Base-by-base conservation (phyloP, 2,888 invertebrate genomes). In the Orchesellides sinensis region DNA sequence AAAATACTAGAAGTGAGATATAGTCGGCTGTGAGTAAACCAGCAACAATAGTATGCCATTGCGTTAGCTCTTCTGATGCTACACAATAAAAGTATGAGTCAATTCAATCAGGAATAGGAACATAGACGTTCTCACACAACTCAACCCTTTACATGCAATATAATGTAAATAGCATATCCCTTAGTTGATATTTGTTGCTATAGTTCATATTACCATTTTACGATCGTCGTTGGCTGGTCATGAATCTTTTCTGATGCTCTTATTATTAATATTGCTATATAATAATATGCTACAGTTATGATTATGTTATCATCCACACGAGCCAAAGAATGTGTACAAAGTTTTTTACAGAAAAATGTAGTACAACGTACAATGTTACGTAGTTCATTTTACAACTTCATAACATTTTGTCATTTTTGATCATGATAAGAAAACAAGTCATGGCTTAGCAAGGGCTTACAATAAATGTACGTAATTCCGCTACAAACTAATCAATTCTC, bases 101-200 rank as follows among this genome's bases (percentile, higher is more conserved):
- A 77, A 83, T 63, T 83, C 45, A 77, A 83, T 83, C 77, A 83
- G 84, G 83, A 84, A 84, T 83, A 84, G 83, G 83, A 84, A 84
- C 83, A 84, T 75, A 59, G 59, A 73, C 65, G 66, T 83, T 84
- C 84, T 75, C 84, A 84, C 75, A 83, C 72, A 86, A 81, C 84
- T 78, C 84, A 79, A 84, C 84, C 78, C 83, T 79, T 84, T 78
- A 86, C 40, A n/a, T n/a, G n/a, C n/a, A n/a, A n/a, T n/a, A n/a
- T n/a, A n/a, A n/a, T n/a, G n/a, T n/a, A n/a, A n/a, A n/a, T n/a
- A n/a, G n/a, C n/a, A n/a, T n/a, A n/a, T n/a, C n/a, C n/a, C n/a
- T n/a, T n/a, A n/a, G n/a, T n/a, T n/a, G n/a, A n/a, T n/a, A n/a
- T n/a, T n/a, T n/a, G n/a, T n/a, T n/a, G n/a, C n/a, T n/a, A n/a